Evolutionary conservation across 2,797 vertebrate genomes (phyloP).

Genomic region (Antennarius maculatus): DNA sequence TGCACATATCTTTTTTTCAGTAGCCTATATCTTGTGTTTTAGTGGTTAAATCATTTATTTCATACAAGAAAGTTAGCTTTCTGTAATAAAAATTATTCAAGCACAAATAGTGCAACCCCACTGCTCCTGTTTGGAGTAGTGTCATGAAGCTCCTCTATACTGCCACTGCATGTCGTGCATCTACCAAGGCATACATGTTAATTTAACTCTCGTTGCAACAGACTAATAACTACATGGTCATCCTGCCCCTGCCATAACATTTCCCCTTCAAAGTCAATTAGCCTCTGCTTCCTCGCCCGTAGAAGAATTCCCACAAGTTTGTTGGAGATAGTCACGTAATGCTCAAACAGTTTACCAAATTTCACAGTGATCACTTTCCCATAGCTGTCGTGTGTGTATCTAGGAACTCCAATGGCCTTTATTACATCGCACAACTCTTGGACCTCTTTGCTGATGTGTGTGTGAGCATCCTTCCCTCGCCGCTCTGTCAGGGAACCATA

Average conservation of each 20-base stretch:
- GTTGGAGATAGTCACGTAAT: conserved; percentile 90
- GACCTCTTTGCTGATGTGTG: conserved; percentile 84
- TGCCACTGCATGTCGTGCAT: conserved; percentile 3
- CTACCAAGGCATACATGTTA: conserved; percentile 12
- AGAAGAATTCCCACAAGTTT: conserved; percentile 91
- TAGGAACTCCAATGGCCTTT: conserved; percentile 74
- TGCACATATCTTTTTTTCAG: background rate
- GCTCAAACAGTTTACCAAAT: conserved; percentile 88
- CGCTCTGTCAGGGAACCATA: conserved; percentile 88
- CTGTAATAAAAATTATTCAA: background rate
- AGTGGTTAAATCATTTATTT: background rate
- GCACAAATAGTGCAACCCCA: background rate
- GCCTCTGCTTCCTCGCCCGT: conserved; percentile 87
- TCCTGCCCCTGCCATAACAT: conserved; percentile 95
- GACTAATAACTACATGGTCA: conserved; percentile 84
- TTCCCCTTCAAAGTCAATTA: conserved; percentile 90
- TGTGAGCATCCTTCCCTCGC: conserved; percentile 87
- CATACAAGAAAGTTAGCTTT: background rate
- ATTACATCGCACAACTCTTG: conserved; percentile 86
- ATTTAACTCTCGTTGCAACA: conserved; percentile 73
- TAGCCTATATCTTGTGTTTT: background rate
- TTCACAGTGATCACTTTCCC: conserved; percentile 70
- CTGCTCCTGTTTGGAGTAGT: background rate
- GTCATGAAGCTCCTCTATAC: conserved; percentile 1
- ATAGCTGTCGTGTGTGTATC: conserved; percentile 20